Conservation (phyloP, 2,888 invertebrate species). For the Zonitis immaculata region DNA sequence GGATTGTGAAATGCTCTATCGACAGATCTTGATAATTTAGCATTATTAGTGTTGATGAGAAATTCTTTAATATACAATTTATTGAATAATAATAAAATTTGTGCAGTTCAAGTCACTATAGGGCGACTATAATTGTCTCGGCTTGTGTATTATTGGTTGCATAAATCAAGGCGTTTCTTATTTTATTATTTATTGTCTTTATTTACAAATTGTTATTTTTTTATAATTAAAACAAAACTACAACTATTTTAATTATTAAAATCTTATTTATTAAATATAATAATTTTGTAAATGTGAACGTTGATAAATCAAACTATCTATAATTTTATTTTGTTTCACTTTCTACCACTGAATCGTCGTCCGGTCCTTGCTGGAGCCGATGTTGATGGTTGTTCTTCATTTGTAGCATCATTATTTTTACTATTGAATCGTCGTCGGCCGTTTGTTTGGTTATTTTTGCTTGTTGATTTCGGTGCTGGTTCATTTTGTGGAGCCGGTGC, state of each 20-base stretch:
- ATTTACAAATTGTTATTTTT: conserved; percentile 14
- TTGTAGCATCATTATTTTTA: conserved; percentile 24
- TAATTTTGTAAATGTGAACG: background rate
- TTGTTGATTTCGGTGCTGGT: conserved; percentile 22
- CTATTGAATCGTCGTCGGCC: conserved; percentile 31
- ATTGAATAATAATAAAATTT: background rate
- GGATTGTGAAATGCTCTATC: background rate
- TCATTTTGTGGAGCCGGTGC: conserved; percentile 27
- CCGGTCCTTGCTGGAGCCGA: conserved; percentile 39
- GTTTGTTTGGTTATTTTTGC: conserved; percentile 18
- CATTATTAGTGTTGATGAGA: background rate
- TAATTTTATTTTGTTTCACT: too few species aligned
- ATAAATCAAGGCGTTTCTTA: background rate
- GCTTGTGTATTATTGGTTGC: background rate
- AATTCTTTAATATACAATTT: background rate
- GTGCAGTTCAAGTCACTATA: too few species aligned
- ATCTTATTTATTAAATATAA: background rate
- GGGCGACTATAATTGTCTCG: background rate
- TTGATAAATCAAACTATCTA: background rate
- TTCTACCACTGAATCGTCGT: conserved; percentile 41
- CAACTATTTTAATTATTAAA: conserved; percentile 10
- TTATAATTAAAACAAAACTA: conserved; percentile 4
- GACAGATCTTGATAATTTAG: background rate
- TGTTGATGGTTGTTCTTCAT: conserved; percentile 18
- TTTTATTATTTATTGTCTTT: background rate